phyloP scores from a whole-genome alignment of 2,797 vertebrate genomes.

The Clarias platycephalus region DNA sequence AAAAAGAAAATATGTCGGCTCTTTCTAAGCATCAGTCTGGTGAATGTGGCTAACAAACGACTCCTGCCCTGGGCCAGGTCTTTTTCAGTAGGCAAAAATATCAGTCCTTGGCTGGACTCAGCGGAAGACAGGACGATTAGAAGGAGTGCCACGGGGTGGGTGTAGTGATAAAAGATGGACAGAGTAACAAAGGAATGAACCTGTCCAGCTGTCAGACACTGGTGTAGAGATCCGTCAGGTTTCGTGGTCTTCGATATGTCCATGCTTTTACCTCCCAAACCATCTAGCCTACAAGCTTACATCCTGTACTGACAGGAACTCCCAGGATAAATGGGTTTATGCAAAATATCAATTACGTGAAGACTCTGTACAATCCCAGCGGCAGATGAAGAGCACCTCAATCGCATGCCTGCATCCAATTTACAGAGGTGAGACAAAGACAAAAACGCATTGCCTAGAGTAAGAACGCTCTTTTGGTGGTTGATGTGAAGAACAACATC shows the following conservation, averaged over 20 bases:
- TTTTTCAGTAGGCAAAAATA: slow-evolving; percentile 17
- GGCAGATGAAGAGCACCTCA: slow-evolving; percentile 36
- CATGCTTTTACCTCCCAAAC: slow-evolving; percentile 13
- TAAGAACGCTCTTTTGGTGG: background rate
- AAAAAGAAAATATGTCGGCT: too few relatives aligned
- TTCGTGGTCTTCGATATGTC: slow-evolving; percentile 19
- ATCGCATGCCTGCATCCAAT: slow-evolving; percentile 17
- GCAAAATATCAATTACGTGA: slow-evolving; percentile 42
- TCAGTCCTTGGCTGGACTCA: slow-evolving; percentile 27
- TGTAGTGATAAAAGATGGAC: slow-evolving; percentile 37
- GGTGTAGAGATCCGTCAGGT: slow-evolving; percentile 8
- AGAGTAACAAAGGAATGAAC: slow-evolving; percentile 37
- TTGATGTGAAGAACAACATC: slow-evolving; percentile 30
- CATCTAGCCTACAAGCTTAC: slow-evolving; percentile 5
- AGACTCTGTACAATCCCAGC: slow-evolving; percentile 24
- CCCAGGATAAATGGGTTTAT: slow-evolving; percentile 41
- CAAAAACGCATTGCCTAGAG: slow-evolving; percentile 33
- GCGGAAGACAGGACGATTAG: slow-evolving; percentile 30
- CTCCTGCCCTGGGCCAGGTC: slow-evolving; percentile 17
- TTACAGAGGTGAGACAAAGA: slow-evolving; percentile 27
- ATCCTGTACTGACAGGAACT: slow-evolving; percentile 28
- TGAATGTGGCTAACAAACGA: background rate
- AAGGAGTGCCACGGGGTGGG: slow-evolving; percentile 7
- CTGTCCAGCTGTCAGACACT: slow-evolving; percentile 39
- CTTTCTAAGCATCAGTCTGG: background rate